A percentile compares a stretch with the other conserved stretches of the same genome.
phyloP scores from a whole-genome alignment of 1,140 invertebrate genomes.

The Drosophila navojoa region DNA sequence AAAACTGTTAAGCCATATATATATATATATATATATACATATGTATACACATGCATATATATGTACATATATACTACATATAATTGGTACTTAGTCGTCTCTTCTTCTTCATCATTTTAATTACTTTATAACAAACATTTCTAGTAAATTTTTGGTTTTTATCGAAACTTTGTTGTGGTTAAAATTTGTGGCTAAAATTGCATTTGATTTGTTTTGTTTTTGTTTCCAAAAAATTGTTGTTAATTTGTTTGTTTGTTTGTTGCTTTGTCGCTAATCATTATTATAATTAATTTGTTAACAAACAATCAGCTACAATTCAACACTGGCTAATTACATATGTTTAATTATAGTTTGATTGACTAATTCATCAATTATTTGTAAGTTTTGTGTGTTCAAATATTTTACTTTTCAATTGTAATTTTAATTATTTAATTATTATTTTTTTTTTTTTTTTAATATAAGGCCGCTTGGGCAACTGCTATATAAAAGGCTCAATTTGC shows the following conservation, averaged over 20 bases:
- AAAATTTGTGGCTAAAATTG: constrained; percentile 48
- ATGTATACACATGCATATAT: neutral
- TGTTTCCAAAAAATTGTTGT: constrained; percentile 15
- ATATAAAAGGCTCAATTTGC: constrained; percentile 53
- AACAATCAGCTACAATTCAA: constrained; percentile 77
- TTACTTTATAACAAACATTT: constrained; percentile 36
- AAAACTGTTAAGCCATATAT: constrained; percentile 35
- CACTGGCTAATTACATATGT: constrained; percentile 65
- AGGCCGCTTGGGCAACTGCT: constrained; percentile 76
- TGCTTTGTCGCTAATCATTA: constrained; percentile 22
- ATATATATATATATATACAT: neutral
- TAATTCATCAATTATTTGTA: no score
- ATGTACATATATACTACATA: neutral
- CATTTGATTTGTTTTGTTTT: constrained; percentile 40
- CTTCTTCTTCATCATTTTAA: neutral
- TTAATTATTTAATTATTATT: constrained; percentile 3
- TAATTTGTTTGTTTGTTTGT: neutral
- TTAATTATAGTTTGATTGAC: constrained; percentile 31
- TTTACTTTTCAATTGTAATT: constrained; percentile 16
- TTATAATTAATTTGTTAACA: constrained; percentile 62
- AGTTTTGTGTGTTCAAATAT: constrained; percentile 1
- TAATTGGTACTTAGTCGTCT: constrained; percentile 28
- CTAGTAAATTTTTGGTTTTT: neutral
- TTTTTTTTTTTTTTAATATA: constrained; percentile 47
- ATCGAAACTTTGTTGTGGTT: constrained; percentile 13